phyloP scores from a whole-genome alignment of 2,113 vertebrate genomes.

The Narcine bancroftii region DNA sequence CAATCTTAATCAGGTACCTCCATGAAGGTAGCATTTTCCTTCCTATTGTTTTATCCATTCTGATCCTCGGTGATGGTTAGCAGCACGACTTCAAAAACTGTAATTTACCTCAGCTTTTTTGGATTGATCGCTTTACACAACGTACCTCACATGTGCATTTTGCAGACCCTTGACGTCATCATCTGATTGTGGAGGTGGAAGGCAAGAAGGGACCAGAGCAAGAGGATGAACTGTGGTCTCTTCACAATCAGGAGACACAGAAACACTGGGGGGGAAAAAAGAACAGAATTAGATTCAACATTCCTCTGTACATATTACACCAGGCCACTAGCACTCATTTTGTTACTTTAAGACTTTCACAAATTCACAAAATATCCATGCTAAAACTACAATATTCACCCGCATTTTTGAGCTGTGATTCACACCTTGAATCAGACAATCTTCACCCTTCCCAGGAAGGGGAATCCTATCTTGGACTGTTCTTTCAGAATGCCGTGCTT shows the following conservation, averaged over 20 bases:
- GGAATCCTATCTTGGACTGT: background rate
- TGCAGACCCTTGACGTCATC: background rate
- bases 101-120: background rate
- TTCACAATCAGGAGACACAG: background rate
- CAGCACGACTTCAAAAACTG: background rate
- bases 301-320: background rate
- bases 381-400: background rate
- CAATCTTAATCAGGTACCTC: background rate
- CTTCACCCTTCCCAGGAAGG: background rate
- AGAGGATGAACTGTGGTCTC: background rate
- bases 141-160: background rate
- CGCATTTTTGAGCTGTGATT: background rate
- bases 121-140: background rate
- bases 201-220: background rate
- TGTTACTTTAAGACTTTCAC: background rate
- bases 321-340: no score
- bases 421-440: background rate
- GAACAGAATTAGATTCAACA: background rate
- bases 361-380: background rate
- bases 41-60: background rate
- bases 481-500: no score
- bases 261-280: conserved; percentile 25
- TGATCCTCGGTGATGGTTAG: background rate
- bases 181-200: background rate
- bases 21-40: background rate